phyloP scores from a whole-genome alignment of 2,797 vertebrate species.

The Ceryle rudis region DNA sequence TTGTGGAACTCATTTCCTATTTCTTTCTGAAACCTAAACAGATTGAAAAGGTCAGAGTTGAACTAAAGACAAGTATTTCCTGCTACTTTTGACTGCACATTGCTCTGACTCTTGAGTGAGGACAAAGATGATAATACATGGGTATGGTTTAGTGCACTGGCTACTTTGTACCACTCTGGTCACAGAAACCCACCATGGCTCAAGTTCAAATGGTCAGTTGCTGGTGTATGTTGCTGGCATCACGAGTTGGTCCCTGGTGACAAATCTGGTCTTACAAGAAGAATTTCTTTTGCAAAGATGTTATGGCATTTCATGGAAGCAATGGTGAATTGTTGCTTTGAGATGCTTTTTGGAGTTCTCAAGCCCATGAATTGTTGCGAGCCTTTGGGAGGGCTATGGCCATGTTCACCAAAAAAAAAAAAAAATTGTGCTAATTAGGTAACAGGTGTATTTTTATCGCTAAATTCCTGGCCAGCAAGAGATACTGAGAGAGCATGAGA shows the following conservation, averaged over 20 bases:
- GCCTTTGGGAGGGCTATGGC: not conserved
- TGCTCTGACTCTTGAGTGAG: not conserved
- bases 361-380: not conserved
- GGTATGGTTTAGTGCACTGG: not conserved
- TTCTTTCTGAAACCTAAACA: slow-evolving; percentile 73
- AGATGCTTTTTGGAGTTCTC: not conserved
- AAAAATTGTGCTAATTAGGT: not conserved
- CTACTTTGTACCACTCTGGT: not conserved
- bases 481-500: not conserved
- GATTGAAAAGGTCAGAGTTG: slow-evolving; percentile 61
- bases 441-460: not conserved
- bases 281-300: not conserved
- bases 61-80: slow-evolving; percentile 60
- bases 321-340: not conserved
- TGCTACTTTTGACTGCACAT: not conserved
- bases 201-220: not conserved
- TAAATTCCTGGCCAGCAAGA: not conserved
- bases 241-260: not conserved
- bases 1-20: slow-evolving; percentile 77
- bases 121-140: not conserved
- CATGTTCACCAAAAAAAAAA: not conserved
- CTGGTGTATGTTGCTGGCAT: not conserved
- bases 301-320: not conserved
- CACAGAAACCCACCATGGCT: not conserved
- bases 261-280: not conserved